A percentile compares a stretch with the other conserved stretches of the same genome.
Evolutionary conservation across 2,797 vertebrate genomes (phyloP).

Genomic region (Salmo trutta): DNA sequence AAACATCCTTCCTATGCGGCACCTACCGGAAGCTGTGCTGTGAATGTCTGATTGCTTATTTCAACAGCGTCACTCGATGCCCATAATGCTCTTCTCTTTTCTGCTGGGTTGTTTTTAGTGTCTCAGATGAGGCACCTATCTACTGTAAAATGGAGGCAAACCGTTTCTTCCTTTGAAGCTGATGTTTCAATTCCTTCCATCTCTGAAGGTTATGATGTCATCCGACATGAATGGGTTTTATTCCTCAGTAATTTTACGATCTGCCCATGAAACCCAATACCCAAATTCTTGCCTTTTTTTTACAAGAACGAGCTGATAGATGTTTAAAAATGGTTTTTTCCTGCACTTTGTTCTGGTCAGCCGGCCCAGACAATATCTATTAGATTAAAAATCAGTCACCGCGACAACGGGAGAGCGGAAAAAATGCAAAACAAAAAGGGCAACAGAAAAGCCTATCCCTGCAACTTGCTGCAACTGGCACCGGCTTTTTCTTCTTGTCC

Average conservation of each 20-base stretch:
- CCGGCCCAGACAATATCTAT: conserved; percentile 74
- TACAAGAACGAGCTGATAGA: conserved; percentile 72
- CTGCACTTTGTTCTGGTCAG: conserved; percentile 74
- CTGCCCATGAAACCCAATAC: conserved; percentile 73
- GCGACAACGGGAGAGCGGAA: conserved; percentile 63
- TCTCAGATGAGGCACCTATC: conserved; percentile 46
- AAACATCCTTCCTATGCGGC: not conserved
- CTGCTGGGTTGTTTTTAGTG: conserved; percentile 43
- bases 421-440: conserved; percentile 70
- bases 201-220: conserved; percentile 75
- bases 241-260: conserved; percentile 75
- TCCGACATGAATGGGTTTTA: conserved; percentile 74
- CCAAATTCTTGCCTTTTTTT: conserved; percentile 51
- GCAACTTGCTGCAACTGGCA: conserved; percentile 45
- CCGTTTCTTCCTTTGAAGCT: conserved; percentile 50
- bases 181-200: conserved; percentile 53
- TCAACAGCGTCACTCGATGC: conserved; percentile 31
- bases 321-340: conserved; percentile 66
- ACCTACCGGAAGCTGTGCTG: not conserved
- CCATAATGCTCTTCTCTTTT: conserved; percentile 43
- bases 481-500: conserved; percentile 48
- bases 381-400: conserved; percentile 77
- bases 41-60: conserved; percentile 47
- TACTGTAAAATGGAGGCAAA: conserved; percentile 12
- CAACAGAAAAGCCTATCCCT: conserved; percentile 40